phyloP scores from a whole-genome alignment of 2,113 vertebrate genomes.

The Catharus minimus region DNA sequence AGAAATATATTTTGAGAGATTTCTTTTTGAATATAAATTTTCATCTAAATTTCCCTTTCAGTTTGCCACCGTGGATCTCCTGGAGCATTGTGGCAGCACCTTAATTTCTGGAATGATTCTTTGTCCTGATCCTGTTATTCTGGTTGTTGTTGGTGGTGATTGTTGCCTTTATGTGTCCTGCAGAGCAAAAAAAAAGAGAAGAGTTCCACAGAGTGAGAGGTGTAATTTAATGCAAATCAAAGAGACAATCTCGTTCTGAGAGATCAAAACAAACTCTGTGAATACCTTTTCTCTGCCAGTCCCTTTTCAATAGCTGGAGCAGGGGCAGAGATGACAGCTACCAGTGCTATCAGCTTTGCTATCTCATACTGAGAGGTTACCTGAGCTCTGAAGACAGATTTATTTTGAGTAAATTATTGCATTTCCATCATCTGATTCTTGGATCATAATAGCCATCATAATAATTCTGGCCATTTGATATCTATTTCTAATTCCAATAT shows the following conservation, averaged over 20 bases:
- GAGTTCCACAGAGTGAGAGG: not conserved
- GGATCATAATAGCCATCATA: not conserved
- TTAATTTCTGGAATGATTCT: not conserved
- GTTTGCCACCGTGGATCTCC: not conserved
- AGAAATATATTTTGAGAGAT: not conserved
- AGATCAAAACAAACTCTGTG: not conserved
- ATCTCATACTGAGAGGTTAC: not conserved
- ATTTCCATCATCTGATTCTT: not conserved
- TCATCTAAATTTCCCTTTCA: not conserved
- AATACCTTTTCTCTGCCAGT: not conserved
- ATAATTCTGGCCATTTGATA: constrained; percentile 1
- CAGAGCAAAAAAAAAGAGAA: not conserved
- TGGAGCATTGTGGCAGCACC: not conserved
- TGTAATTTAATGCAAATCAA: not conserved
- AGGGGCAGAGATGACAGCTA: not conserved
- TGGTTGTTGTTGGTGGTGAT: not conserved
- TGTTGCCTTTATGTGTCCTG: not conserved
- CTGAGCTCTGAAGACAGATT: not conserved
- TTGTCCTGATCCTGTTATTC: not conserved
- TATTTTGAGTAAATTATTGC: constrained; percentile 30
- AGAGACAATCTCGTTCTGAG: not conserved
- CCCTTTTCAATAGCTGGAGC: not conserved
- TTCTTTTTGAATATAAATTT: not conserved
- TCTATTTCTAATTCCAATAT: constrained; percentile 16
- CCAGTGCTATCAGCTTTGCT: not conserved